Evolutionary conservation across 2,797 vertebrate genomes (phyloP).

Genomic region (Fistularia commersonii): DNA sequence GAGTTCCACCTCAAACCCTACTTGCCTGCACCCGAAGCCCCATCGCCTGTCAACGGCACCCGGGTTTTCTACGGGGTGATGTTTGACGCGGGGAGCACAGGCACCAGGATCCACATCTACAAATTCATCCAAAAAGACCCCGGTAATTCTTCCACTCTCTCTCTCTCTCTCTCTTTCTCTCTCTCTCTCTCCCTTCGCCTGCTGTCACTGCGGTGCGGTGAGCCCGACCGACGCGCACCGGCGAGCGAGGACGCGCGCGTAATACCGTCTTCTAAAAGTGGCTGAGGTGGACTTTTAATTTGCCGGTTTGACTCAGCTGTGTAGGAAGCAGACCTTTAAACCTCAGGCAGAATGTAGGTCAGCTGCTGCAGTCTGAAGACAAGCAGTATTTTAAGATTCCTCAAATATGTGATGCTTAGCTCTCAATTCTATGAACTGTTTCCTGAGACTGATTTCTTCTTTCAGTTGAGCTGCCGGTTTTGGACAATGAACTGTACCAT

Average conservation of each 20-base stretch:
- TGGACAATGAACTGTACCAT: slow-evolving; percentile 94
- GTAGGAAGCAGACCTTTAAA: slow-evolving; percentile 38
- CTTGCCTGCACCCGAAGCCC: slow-evolving; percentile 33
- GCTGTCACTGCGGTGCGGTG: slow-evolving; percentile 42
- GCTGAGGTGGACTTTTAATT: slow-evolving; percentile 51
- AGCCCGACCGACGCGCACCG: slow-evolving; percentile 50
- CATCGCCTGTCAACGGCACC: slow-evolving; percentile 67
- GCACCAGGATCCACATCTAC: slow-evolving; percentile 96
- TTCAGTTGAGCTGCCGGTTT: slow-evolving; percentile 83
- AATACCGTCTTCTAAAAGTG: slow-evolving; percentile 44
- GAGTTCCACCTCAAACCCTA: slow-evolving; percentile 37
- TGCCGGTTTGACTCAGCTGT: slow-evolving; percentile 45
- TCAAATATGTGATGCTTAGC: background rate
- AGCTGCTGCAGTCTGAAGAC: slow-evolving; percentile 31
- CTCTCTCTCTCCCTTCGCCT: slow-evolving; percentile 8
- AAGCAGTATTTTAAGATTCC: slow-evolving; percentile 15
- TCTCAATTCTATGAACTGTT: slow-evolving; percentile 22
- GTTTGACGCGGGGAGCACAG: slow-evolving; percentile 98
- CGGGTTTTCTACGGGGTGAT: slow-evolving; percentile 90
- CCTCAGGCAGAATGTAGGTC: slow-evolving; percentile 35
- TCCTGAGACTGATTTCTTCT: slow-evolving; percentile 13
- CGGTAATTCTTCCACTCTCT: slow-evolving; percentile 69
- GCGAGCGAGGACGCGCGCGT: slow-evolving; percentile 28
- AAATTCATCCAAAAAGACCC: slow-evolving; percentile 91
- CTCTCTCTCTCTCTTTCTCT: slow-evolving; percentile 4